Evolutionary conservation across 2,888 invertebrate genomes (phyloP).

Genomic region (Apamea anceps): DNA sequence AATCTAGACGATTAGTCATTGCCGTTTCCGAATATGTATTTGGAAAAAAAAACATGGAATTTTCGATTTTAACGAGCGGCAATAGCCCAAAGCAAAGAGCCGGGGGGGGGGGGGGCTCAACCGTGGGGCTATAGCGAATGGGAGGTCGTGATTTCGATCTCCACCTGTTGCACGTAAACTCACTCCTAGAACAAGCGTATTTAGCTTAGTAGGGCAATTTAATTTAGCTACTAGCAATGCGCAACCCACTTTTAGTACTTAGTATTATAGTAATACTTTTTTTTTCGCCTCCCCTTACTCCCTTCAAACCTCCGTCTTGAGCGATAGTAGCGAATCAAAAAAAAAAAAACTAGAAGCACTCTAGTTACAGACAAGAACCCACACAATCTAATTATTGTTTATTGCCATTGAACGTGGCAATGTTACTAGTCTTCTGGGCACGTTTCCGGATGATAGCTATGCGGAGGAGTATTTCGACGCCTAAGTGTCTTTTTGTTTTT

Average conservation of each 20-base stretch:
- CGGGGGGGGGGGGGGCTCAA: neutral
- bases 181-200: slow-evolving; percentile 2
- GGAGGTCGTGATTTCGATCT: neutral
- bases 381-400: neutral
- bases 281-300: neutral
- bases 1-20: slow-evolving; percentile 42
- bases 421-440: too few species aligned
- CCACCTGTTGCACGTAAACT: slow-evolving; percentile 41
- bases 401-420: too few species aligned
- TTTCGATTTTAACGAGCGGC: neutral
- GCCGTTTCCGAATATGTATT: neutral
- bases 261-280: neutral
- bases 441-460: too few species aligned
- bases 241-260: neutral
- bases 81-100: neutral
- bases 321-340: neutral
- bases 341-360: neutral
- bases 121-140: neutral
- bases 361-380: neutral
- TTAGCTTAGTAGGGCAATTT: slow-evolving; percentile 22
- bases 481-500: too few species aligned
- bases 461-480: too few species aligned
- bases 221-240: slow-evolving; percentile 1
- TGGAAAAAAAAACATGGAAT: neutral
- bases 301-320: neutral